These are phyloP conservation scores for Platichthys stellatus DNA, from an alignment of 2,113 vertebrate genomes.

Conservation along the genomic window DNA sequence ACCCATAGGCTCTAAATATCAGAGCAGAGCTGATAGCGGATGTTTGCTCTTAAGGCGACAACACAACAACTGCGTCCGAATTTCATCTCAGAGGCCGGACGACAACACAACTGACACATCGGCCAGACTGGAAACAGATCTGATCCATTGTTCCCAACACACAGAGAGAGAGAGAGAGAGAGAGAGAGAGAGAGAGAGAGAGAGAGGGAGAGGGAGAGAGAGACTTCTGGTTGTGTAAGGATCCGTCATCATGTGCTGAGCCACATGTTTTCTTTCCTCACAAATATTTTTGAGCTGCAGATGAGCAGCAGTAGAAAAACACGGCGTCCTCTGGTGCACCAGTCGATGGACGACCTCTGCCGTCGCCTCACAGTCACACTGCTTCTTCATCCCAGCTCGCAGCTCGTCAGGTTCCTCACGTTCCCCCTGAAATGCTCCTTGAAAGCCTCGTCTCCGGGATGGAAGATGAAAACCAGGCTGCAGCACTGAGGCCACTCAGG, in stretches of 20 bases:
- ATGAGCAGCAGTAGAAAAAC: neutral
- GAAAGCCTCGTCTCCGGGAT: no score
- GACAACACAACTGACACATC: conserved; percentile 6
- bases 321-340: conserved; percentile 22
- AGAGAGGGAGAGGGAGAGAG: neutral
- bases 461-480: no score
- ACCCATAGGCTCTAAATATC: conserved; percentile 49
- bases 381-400: neutral
- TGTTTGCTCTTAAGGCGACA: neutral
- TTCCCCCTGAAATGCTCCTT: neutral
- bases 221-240: neutral
- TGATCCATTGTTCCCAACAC: neutral
- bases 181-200: neutral
- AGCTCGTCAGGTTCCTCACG: no score
- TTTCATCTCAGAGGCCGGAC: neutral
- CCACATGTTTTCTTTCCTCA: conserved; percentile 9
- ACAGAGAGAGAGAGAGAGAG: no score
- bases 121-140: neutral
- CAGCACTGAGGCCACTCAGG: no score
- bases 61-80: neutral
- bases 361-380: conserved; percentile 12
- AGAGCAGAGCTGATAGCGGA: conserved; percentile 26
- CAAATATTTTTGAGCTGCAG: neutral
- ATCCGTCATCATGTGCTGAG: neutral
- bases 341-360: conserved; percentile 42